A percentile compares a stretch with the other conserved stretches of the same genome.
Conservation (phyloP, 2,113 vertebrate species). For the Pomatostomus ruficeps region DNA sequence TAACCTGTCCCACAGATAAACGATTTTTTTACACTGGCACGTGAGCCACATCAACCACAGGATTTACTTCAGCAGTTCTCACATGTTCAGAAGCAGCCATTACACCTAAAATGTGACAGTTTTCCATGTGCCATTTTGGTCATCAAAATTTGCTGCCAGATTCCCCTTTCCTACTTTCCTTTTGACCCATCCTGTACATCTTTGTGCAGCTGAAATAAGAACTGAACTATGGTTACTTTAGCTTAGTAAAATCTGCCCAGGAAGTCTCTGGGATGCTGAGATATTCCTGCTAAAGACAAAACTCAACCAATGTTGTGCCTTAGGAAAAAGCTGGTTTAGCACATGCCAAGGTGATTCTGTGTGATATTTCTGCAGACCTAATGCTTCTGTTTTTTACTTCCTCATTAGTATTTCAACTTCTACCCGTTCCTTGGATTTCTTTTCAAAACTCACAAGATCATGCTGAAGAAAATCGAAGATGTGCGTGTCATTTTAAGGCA, state of each 20-base stretch:
- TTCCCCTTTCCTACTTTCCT: background rate
- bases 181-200: background rate
- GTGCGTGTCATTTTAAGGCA: conserved; percentile 57
- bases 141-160: background rate
- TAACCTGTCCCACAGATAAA: background rate
- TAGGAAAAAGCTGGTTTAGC: background rate
- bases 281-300: background rate
- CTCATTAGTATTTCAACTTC: conserved; percentile 70
- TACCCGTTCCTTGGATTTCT: conserved; percentile 72
- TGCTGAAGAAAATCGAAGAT: conserved; percentile 70
- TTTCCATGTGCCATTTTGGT: rapidly evolving
- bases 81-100: background rate
- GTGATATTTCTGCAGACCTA: background rate
- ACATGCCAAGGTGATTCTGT: background rate
- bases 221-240: background rate
- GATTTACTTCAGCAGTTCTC: background rate
- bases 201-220: background rate
- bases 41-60: background rate
- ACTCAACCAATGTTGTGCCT: background rate
- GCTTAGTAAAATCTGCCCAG: background rate
- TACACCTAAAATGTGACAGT: background rate
- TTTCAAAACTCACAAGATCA: conserved; percentile 68
- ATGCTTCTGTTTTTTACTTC: background rate
- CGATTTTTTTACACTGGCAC: rapidly evolving
- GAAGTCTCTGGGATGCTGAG: background rate